Evolutionary conservation across 2,797 vertebrate species (phyloP).

Genomic region (Gymnothorax reevesii): DNA sequence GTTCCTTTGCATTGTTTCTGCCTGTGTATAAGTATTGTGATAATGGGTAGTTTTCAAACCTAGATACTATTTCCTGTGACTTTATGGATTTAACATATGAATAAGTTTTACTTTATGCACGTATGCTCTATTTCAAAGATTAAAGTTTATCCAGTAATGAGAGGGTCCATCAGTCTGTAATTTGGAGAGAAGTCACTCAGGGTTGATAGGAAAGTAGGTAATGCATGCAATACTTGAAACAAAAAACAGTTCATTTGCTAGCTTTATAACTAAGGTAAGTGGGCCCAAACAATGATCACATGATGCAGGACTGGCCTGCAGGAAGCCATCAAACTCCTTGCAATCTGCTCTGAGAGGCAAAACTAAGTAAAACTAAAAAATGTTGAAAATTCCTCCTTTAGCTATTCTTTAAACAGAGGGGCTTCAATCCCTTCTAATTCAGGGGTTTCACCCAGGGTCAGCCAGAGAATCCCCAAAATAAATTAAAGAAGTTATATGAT

Average conservation of each 20-base stretch:
- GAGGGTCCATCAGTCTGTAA: neutral
- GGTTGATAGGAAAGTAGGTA: neutral
- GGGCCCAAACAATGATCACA: neutral
- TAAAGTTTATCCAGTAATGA: neutral
- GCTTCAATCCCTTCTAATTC: neutral
- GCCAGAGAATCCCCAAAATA: neutral
- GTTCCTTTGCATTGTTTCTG: no score
- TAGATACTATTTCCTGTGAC: neutral
- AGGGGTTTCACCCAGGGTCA: neutral
- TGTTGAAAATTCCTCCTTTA: neutral
- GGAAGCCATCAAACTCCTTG: neutral
- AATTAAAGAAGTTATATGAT: neutral
- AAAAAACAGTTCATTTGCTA: neutral
- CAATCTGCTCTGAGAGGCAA: neutral
- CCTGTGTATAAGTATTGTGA: no score
- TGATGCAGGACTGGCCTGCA: neutral
- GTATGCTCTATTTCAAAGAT: neutral
- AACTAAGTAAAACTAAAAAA: neutral
- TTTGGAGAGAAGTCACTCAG: neutral
- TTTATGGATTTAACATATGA: neutral
- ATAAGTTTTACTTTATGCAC: neutral
- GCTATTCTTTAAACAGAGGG: neutral
- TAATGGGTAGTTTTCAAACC: no score
- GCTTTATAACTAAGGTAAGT: neutral
- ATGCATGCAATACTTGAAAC: neutral